Evolutionary conservation across 2,113 vertebrate species (phyloP), one percentile per base, ranked within the genome.

Genomic region (Elaphurus davidianus): DNA sequence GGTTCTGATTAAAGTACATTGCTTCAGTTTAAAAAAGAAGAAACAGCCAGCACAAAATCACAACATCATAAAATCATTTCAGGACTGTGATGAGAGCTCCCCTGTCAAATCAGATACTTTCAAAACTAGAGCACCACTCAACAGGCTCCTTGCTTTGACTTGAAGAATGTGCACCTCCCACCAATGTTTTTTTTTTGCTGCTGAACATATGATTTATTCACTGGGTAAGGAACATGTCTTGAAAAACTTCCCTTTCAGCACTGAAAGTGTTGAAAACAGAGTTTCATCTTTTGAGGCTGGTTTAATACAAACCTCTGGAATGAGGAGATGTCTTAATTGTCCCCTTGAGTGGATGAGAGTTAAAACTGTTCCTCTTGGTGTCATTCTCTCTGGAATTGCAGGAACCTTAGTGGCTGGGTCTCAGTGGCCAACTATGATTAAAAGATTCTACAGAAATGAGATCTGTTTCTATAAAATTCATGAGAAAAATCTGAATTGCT

Each of bases 1-100:
- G 89, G 52, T 96, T 97, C 92, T 96, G 83, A 98, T 96, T 95
- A 79, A 94, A 96, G 45, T 84, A 93, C n/a, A n/a, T 82, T 67
- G 62, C 17, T 97, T 95, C 62, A 90, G 64, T 96, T 97, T 62
- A 85, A 86, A 85, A 67, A 85, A 83, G 94, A 40, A 57, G n/a
- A 91, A 96, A 97, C 87, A 86, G 45, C 30, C 90, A 96, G 91
- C 74, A 91, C 67, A 84, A 93, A 97, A 97, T 97, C 54, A 93
- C 45, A 97, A 47, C 54, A 93, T 52, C n/a, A 13, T 97, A 91
- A 94, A 83, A 89, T 94, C 83, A 87, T 91, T 97, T 91, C 96
- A 92, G 62, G 62, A 94, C 87, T 43, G 25, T 76, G 92, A 93
- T 87, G 98, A 97, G 93, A 96, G 40, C 25, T 81, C 50, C 19